Evolutionary conservation across 2,113 vertebrate species (phyloP).

Genomic region (Blennius ocellaris): DNA sequence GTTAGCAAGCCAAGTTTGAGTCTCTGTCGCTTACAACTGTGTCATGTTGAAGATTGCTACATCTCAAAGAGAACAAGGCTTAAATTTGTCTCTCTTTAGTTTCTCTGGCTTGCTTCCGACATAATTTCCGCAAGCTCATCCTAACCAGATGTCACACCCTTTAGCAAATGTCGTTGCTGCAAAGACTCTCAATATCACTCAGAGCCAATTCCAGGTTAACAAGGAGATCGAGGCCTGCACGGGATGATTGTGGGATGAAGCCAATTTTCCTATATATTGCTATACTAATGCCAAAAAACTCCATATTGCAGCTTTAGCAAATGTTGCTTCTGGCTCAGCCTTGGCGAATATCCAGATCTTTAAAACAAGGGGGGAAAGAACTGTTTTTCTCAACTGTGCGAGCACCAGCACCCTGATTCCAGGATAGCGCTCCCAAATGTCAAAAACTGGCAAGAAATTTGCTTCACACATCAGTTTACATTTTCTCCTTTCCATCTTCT

Average conservation of each 20-base stretch:
- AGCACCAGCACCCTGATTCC: slow-evolving; percentile 19
- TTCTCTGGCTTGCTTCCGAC: slow-evolving; percentile 34
- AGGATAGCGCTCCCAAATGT: not conserved
- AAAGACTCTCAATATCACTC: slow-evolving; percentile 23
- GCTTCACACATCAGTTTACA: slow-evolving; percentile 30
- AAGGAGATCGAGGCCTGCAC: slow-evolving; percentile 25
- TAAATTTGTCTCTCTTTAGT: slow-evolving; percentile 17
- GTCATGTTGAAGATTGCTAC: slow-evolving; percentile 12
- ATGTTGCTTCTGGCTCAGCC: slow-evolving; percentile 25
- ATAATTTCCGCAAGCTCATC: slow-evolving; percentile 48
- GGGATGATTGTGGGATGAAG: slow-evolving; percentile 39
- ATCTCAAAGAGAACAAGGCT: slow-evolving; percentile 33
- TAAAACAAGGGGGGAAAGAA: fast-evolving
- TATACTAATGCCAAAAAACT: slow-evolving; percentile 37
- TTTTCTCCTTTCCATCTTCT: slow-evolving; percentile 22
- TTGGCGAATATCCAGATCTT: slow-evolving; percentile 30
- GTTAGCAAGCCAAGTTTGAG: not conserved
- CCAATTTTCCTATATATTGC: slow-evolving; percentile 24
- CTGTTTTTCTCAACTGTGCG: not conserved
- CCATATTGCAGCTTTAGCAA: slow-evolving; percentile 37
- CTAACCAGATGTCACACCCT: slow-evolving; percentile 54
- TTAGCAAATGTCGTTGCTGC: slow-evolving; percentile 30
- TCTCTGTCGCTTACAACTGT: slow-evolving; percentile 18
- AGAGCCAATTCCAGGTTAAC: slow-evolving; percentile 40
- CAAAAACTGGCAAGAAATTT: slow-evolving; percentile 19